Base-by-base conservation (phyloP, 2,888 invertebrate genomes). In the Abrostola tripartita region DNA sequence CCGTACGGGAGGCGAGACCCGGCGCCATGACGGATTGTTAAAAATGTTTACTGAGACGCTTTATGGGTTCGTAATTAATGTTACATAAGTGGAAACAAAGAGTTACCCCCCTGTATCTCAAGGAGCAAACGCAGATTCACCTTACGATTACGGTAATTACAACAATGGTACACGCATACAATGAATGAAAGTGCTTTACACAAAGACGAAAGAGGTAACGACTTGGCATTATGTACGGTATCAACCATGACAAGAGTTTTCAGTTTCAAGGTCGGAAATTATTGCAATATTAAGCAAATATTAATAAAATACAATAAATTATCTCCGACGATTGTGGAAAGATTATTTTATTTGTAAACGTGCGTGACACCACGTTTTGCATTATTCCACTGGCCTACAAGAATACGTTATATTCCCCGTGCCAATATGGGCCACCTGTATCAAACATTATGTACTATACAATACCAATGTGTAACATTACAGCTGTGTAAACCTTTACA, bases 11-110 rank as follows among this genome's bases (percentile, higher is more conserved):
- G 76, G 65, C 76, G 64, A 72, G 74, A 74, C 61, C 78, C 78
- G 90, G 89, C 90, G 89, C 90, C 90, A 86, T 75, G 76, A 81
- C 81, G 78, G 76, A 83, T 86, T 84, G 84, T 86, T 85, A 83
- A 80, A 85, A 82, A 78, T 83, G 82, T 82, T 85, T 82, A 81
- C 83, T 74, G 68, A 79, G 80, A 81, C 78, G 74, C 78, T 87
- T 88, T 87, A 87, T 85, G 81, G 73, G 68, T 81, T 78, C 71
- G 74, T 86, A 85, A 88, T 87, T 83, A 86, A 81, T 75, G 67
- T 81, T 79, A 81, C 71, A 81, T 70, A 37, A 59, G 53, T 61
- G 52, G 75, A 70, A 76, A 75, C 73, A 75, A 81, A 78, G 69
- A 66, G 72, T 77, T 74, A 66, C 61, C 74, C 66, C 63, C 65